Base-by-base conservation (phyloP, 2,797 vertebrate species). In the Semotilus atromaculatus region DNA sequence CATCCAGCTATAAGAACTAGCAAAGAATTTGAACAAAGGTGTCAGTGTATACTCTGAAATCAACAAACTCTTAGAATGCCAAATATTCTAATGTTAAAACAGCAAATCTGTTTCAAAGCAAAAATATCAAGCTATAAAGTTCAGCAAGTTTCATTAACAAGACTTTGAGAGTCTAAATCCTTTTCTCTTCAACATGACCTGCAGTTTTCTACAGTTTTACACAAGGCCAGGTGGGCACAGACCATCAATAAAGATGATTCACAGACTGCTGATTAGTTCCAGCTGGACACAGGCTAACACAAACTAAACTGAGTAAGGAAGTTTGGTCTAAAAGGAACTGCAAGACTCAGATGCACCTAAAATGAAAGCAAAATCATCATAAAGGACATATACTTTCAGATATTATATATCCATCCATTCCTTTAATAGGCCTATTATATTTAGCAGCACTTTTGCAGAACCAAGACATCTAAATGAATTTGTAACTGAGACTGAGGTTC, bases 201-300 rank as follows among this genome's bases (percentile, higher is more conserved):
- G 19, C 23, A 14, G 53, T 31, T 23, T 55, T 60, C 16, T 62
- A 3, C 14, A 8, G 38, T 71, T 85, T 85, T 80, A 80, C 51
- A 53, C 66, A 55, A 77, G 74, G 74, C 64, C 55, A 80, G 75
- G 40, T 85, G 83, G 83, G 55, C 67, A 72, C 67, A 72, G 67
- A 64, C 55, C 4, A 3, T 85, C 83, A 79, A 73, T 85, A 85
- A 85, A 62, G 40, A 73, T 62, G 67, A 71, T 38, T 72, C 55
- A 72, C 68, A 79, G 75, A 80, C 34, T 72, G 53, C 83, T 36
- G 55, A 85, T 80, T 85, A 73, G 67, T 85, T 85, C 83, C 67
- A 85, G 62, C 73, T 84, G 82, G 53, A 84, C 29, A 71, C 48
- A 78, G 51, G 13, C 31, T 40, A 83, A 48, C 43, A 36, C 48